Evolutionary conservation across 2,888 invertebrate genomes (phyloP).

Genomic region (Pheosia gnoma): DNA sequence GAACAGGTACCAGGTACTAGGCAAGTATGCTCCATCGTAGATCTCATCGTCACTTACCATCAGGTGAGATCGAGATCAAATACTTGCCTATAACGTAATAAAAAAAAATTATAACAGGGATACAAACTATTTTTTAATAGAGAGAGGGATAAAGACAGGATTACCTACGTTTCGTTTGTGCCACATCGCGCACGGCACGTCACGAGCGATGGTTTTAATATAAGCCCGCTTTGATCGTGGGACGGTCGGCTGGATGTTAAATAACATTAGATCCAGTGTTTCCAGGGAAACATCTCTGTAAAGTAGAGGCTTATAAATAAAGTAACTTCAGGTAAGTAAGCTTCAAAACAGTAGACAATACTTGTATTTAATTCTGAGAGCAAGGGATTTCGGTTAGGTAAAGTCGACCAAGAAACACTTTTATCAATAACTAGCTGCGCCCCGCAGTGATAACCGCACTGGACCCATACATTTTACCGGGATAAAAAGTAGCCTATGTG

Average conservation of each 20-base stretch:
- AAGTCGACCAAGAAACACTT: too few species aligned
- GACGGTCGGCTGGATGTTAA: slow-evolving; percentile 24
- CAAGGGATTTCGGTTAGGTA: background rate
- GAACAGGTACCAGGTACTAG: too few species aligned
- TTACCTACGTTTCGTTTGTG: slow-evolving; percentile 16
- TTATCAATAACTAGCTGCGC: too few species aligned
- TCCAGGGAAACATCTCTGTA: background rate
- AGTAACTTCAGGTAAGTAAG: background rate
- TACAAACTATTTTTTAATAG: background rate
- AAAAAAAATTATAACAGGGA: too few species aligned
- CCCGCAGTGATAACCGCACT: too few species aligned
- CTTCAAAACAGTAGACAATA: background rate
- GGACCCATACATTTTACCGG: too few species aligned
- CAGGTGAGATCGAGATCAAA: too few species aligned
- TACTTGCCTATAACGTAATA: too few species aligned
- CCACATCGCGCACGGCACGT: slow-evolving; percentile 17
- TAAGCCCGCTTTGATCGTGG: slow-evolving; percentile 44
- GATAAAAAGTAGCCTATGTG: too few species aligned
- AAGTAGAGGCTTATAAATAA: background rate
- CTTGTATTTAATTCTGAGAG: background rate
- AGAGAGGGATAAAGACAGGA: background rate
- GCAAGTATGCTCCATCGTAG: too few species aligned
- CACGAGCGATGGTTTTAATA: slow-evolving; percentile 42
- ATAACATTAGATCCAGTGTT: slow-evolving; percentile 19
- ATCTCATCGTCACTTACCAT: too few species aligned